Evolutionary conservation across 2,797 vertebrate species (phyloP), one percentile per base, ranked within the genome.

Genomic region (Cynopterus sphinx): DNA sequence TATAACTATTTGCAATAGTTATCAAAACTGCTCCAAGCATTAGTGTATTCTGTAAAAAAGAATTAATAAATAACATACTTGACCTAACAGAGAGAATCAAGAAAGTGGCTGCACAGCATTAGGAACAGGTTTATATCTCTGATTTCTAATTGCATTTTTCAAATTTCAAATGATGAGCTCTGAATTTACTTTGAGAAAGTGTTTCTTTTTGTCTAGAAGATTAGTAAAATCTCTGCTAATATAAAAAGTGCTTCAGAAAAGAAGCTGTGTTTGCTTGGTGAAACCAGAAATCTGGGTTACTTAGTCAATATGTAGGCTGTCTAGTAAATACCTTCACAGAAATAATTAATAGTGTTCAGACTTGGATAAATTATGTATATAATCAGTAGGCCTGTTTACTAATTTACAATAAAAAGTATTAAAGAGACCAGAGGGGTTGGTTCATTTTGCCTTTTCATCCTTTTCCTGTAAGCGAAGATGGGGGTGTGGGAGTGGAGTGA

Each of bases 121-220:
- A 93, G 97, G 36, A 65, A 90, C 28, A 88, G 9, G 0, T 41
- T 53, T 83, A 57, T 31, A 73, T 17, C 19, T 77, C 16, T 87
- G 33, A 84, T 78, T 87, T 83, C 31, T 87, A 55, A 78, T 91
- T 87, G 33, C 6, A 11, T 67, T 82, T 85, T 67, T n/a, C 8
- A 71, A 81, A 63, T 68, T 95, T 95, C 3, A 75, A 65, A 79
- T 4, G 5, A 94, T 31, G 6, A 79, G 33, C 31, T 83, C 17
- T 94, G 71, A 91, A 68, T 94, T 81, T 87, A 49, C 61, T 39
- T 88, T 63, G 39, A 90, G 19, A 87, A 90, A 87, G 12, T 1
- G 53, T 71, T 88, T 78, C 1, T 63, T 90, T 79, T 84, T 78
- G 9, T 53, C 51, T 78, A 10, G 21, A 92, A 92, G 31, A 94